phyloP scores from a whole-genome alignment of 2,888 invertebrate genomes.

The Drosophila phalerata region DNA sequence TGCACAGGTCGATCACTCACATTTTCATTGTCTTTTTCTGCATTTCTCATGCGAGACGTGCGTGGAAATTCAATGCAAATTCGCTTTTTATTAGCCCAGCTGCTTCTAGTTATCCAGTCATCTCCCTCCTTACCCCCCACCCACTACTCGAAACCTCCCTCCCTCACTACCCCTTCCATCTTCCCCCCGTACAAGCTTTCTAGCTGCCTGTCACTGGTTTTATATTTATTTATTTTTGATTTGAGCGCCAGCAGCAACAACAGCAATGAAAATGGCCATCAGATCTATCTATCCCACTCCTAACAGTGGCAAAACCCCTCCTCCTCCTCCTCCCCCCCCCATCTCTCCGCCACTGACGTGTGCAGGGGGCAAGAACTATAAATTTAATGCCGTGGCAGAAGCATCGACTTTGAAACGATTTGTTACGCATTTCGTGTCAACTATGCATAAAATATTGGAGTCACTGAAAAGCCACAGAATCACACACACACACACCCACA shows the following conservation, averaged over 20 bases:
- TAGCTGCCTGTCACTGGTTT: constrained; percentile 57
- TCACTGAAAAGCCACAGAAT: constrained; percentile 66
- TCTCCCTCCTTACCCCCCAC: not conserved
- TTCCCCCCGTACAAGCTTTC: not conserved
- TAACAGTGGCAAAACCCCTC: not conserved
- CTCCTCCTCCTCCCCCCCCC: too few species aligned
- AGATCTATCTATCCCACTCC: constrained; percentile 28
- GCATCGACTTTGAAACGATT: constrained; percentile 73
- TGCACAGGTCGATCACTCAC: constrained; percentile 8
- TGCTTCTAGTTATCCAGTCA: constrained; percentile 54
- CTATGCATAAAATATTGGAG: constrained; percentile 79
- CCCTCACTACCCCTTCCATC: not conserved
- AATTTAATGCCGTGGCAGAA: constrained; percentile 65
- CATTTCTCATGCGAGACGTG: constrained; percentile 48
- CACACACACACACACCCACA: constrained; percentile 10
- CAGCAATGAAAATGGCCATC: constrained; percentile 32
- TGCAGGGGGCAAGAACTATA: constrained; percentile 65
- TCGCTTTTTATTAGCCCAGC: constrained; percentile 64
- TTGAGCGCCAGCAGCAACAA: constrained; percentile 50
- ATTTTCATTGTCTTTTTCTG: not conserved
- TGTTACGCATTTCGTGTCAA: constrained; percentile 81
- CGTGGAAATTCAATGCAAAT: constrained; percentile 71
- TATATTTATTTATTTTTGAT: constrained; percentile 79
- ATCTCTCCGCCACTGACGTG: constrained; percentile 24
- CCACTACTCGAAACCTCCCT: not conserved